Evolutionary conservation across 2,113 vertebrate genomes (phyloP), one percentile per base, ranked within the genome.

Genomic region (Cyprinodon tularosa): DNA sequence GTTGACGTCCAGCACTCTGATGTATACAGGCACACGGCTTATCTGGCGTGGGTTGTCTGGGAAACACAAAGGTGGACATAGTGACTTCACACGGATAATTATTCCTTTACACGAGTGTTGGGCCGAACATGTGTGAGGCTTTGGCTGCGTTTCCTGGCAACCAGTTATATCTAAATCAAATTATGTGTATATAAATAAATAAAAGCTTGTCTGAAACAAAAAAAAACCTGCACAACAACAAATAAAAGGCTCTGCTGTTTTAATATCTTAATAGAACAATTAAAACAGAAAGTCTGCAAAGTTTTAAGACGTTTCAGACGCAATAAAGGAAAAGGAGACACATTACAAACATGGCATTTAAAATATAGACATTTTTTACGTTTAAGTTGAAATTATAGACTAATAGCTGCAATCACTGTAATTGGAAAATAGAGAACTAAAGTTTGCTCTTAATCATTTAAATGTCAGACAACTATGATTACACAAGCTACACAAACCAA

Each of bases 1-100:
- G 76, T 99, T 99, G 90, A 98, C 94, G 71, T 98, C 97, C 83
- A 97, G 92, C 78, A 98, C 94, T 86, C 95, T 93, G 93, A 99
- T 93, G 86, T 95, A 96, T 1, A 98, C 95, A 2, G 96, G 96
- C 39, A 96, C 96, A 0, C 95, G 94, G 81, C 95, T 96, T 83
- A 92, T 95, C 93, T 96, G 96, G 42, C 94, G 95, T 17, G 95
- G 96, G 83, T 96, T 97, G 92, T 95, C 97, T 98, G 84, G 76
- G 77, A 78, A 78, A 75, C 15, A 80, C 69, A 85, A 59, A 87
- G 45, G 44, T n/a, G 38, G 59, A 48, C 36, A 48, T 17, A 0
- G 36, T 65, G 17, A 76, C 38, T 76, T 71, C 53, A 75, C 53
- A 64, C 14, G 4, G 8, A 14, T 81, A 11, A 66, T 68, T 72